These are phyloP conservation scores for Mellilla xanthometata DNA, from an alignment of 2,888 invertebrate species.

Conservation along the genomic window DNA sequence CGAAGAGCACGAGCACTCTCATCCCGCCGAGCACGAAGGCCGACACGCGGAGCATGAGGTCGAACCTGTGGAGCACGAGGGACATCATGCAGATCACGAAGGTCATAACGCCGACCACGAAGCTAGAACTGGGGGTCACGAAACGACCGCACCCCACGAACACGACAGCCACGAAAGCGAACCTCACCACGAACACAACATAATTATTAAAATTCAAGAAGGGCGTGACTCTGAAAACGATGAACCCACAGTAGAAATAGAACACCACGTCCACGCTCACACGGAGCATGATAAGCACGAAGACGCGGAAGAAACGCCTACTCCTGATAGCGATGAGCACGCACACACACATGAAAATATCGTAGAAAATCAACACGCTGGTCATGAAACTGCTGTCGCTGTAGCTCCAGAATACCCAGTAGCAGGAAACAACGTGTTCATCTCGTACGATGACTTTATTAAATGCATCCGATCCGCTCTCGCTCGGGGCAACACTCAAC, in stretches of 20 bases:
- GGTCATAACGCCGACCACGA: neutral
- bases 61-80: neutral
- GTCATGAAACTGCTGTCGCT: neutral
- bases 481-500: constrained; percentile 31
- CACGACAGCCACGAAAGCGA: neutral
- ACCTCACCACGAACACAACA: constrained; percentile 3
- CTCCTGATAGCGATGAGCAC: constrained; percentile 7
- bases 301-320: constrained; percentile 9
- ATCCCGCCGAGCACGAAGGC: neutral
- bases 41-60: neutral
- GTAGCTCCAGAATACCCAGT: constrained; percentile 4
- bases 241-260: neutral
- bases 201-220: neutral
- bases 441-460: constrained; percentile 58
- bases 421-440: constrained; percentile 19
- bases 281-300: constrained; percentile 9
- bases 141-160: neutral
- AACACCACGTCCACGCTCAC: neutral
- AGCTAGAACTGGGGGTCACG: constrained; percentile 3
- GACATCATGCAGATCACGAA: neutral
- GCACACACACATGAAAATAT: constrained; percentile 17
- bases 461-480: constrained; percentile 60
- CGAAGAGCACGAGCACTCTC: neutral
- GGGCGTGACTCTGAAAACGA: neutral
- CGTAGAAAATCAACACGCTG: constrained; percentile 6